Evolutionary conservation across 2,888 invertebrate genomes (phyloP), one percentile per base, ranked within the genome.

Genomic region (Apantesis nais): DNA sequence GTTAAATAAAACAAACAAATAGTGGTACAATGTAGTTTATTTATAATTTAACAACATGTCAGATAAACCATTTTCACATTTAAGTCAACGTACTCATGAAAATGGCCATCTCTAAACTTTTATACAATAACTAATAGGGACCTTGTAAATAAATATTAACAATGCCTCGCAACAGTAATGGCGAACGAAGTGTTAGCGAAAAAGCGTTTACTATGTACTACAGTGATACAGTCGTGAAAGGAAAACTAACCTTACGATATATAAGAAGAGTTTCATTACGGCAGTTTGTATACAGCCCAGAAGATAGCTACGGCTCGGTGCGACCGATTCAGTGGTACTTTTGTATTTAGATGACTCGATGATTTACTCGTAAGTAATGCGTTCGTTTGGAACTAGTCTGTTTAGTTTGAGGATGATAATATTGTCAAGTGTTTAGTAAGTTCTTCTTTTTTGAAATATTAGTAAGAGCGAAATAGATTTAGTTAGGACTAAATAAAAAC

Each of bases 11-110:
- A 86, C 80, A 80, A 75, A 84, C 11, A 64, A 41, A 63, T 93
- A 96, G 96, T 96, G 96, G 96, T 96, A 96, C 96, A 96, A 96
- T 96, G 96, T 96, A 96, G 95, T 96, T 96, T 95, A 95, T 95
- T 94, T 94, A 95, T 95, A 95, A 95, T 95, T 95, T 96, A 96
- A 96, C 96, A 96, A 96, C 95, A 94, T 95, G 95, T 93, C 93
- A 92, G 95, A 90, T 91, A 89, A 85, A 91, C 93, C 95, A 94
- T 93, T 94, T 94, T 91, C 94, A 95, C 91, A 92, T 84, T 78
- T 86, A 88, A 88, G 91, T 86, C 76, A 83, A 90, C 88, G 85
- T 88, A 71, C 76, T 76, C 86, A 91, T 93, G 95, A 94, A 94
- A 95, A 94, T 93, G 93, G 92, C 89, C 85, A 93, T 88, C 94